Percentiles rank a stretch among this genome's conserved stretches.
These are phyloP conservation scores for Actenoides hombroni DNA, from an alignment of 2,113 vertebrate species.

Conservation along the genomic window DNA sequence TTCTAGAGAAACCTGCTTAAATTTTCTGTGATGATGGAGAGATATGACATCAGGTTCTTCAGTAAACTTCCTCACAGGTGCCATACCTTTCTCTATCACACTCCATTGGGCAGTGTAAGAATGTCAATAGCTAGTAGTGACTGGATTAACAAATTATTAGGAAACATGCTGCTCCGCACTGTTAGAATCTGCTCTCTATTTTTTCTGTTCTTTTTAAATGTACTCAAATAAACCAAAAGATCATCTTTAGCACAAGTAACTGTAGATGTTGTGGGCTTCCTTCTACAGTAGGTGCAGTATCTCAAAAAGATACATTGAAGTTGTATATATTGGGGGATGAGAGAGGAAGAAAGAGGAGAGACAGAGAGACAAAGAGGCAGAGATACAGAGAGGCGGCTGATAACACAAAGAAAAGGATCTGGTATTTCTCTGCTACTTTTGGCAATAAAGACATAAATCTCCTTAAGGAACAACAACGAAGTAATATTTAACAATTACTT, in stretches of 20 bases:
- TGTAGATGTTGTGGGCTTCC: neutral
- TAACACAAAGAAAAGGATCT: neutral
- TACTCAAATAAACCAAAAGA: neutral
- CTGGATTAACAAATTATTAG: neutral
- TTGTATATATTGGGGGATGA: rapidly evolving
- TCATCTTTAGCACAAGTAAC: neutral
- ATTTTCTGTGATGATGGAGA: neutral
- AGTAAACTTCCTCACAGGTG: neutral
- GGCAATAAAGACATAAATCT: neutral
- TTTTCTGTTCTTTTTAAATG: neutral
- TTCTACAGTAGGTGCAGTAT: neutral
- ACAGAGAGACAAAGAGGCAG: neutral
- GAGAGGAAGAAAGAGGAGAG: neutral
- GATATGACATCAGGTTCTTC: neutral
- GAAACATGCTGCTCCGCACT: neutral
- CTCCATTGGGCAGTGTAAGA: neutral
- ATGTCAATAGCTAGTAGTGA: neutral
- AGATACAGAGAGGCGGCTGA: neutral
- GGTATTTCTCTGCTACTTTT: neutral
- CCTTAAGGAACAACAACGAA: neutral
- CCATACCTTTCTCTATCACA: neutral
- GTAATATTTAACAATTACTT: neutral
- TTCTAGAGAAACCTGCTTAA: neutral
- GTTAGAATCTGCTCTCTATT: neutral
- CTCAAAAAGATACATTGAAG: neutral